Evolutionary conservation across 2,113 vertebrate genomes (phyloP).

Genomic region (Mastomys coucha): DNA sequence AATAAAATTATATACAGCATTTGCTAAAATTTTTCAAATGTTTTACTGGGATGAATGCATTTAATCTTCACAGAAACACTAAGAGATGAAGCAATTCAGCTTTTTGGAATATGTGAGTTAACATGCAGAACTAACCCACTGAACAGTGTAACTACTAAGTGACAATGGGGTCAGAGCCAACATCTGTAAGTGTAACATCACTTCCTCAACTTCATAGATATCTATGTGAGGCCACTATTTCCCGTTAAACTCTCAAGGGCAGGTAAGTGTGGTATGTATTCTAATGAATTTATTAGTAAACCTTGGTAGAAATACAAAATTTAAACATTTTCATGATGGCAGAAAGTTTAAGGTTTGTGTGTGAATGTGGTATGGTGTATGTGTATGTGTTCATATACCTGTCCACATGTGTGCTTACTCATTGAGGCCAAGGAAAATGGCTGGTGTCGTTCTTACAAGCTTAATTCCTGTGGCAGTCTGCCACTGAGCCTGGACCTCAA

Average conservation of each 20-base stretch:
- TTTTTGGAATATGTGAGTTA: neutral
- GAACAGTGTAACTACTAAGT: neutral
- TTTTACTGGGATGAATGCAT: neutral
- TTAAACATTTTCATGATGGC: neutral
- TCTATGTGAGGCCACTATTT: neutral
- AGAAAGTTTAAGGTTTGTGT: neutral
- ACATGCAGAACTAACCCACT: neutral
- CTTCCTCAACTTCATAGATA: neutral
- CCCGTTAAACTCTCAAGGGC: neutral
- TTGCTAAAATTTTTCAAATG: neutral
- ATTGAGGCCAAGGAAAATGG: neutral
- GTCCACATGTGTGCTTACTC: no score
- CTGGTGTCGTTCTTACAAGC: neutral
- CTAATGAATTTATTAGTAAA: neutral
- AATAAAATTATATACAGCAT: slow-evolving; percentile 13
- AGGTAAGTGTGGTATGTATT: neutral
- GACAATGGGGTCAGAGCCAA: neutral
- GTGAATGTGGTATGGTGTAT: neutral
- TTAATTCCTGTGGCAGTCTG: neutral
- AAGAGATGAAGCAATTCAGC: neutral
- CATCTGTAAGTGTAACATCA: neutral
- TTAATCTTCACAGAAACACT: neutral
- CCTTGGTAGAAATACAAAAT: neutral
- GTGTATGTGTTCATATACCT: neutral
- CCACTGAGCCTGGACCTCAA: neutral